phyloP scores from a whole-genome alignment of 2,113 vertebrate genomes.

The Cinclus cinclus region DNA sequence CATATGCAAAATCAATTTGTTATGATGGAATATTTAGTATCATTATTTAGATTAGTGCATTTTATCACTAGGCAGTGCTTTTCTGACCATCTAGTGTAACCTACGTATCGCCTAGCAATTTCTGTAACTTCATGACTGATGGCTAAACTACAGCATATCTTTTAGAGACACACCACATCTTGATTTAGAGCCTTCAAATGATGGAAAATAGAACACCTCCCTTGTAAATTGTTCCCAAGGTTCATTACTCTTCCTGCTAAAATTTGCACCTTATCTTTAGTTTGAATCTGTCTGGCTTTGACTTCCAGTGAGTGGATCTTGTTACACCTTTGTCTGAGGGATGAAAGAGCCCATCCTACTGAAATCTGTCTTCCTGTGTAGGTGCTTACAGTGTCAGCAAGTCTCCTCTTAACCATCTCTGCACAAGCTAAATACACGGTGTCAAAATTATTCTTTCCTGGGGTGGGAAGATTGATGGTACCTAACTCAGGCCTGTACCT shows the following conservation, averaged over 20 bases:
- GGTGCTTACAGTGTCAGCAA: background rate
- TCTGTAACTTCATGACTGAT: background rate
- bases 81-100: background rate
- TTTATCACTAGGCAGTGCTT: background rate
- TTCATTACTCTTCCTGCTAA: slow-evolving; percentile 29
- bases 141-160: background rate
- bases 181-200: slow-evolving; percentile 30
- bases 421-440: background rate
- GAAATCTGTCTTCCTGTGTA: background rate
- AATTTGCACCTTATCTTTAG: slow-evolving; percentile 49
- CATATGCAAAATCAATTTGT: background rate
- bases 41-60: slow-evolving; percentile 18
- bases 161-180: background rate
- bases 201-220: slow-evolving; percentile 30
- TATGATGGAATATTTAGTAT: background rate
- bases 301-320: slow-evolving; percentile 11
- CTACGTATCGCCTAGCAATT: background rate
- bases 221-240: slow-evolving; percentile 2
- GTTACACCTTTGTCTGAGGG: slow-evolving; percentile 20
- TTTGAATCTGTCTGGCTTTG: slow-evolving; percentile 27
- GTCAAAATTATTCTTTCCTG: slow-evolving; percentile 10
- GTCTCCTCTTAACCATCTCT: background rate
- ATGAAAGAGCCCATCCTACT: background rate
- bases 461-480: background rate
- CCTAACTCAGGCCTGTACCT: background rate